Percentiles rank a stretch among this genome's conserved stretches.
These are phyloP conservation scores for Trigoniulus corallinus DNA, from an alignment of 1,140 invertebrate species.

Conservation along the genomic window DNA sequence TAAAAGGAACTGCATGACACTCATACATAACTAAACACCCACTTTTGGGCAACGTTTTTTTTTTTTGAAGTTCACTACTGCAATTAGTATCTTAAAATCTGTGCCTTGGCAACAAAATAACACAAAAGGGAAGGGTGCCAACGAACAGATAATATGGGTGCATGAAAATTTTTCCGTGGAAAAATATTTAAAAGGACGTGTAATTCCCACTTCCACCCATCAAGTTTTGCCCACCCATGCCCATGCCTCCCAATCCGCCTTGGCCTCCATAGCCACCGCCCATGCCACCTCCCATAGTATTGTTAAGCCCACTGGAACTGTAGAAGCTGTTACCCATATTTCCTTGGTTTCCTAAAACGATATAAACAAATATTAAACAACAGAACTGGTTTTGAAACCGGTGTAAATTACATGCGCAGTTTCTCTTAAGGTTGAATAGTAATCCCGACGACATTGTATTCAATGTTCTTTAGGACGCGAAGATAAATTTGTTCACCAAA, in stretches of 20 bases:
- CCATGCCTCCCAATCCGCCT: slow-evolving; percentile 13
- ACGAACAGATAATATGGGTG: background rate
- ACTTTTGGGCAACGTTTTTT: too few species aligned
- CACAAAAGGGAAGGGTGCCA: background rate
- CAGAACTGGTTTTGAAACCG: too few species aligned
- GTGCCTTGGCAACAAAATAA: background rate
- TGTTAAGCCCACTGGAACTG: background rate
- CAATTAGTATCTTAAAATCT: background rate
- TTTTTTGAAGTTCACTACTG: too few species aligned
- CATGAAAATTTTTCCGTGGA: background rate
- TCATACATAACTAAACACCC: too few species aligned
- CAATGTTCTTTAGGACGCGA: too few species aligned
- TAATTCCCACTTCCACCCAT: slow-evolving; percentile 6
- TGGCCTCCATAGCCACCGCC: slow-evolving; percentile 13
- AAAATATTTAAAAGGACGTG: slow-evolving; percentile 3
- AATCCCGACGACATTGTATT: too few species aligned
- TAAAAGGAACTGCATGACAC: too few species aligned
- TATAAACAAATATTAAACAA: background rate
- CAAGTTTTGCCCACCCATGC: slow-evolving; percentile 4
- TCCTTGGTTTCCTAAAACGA: slow-evolving; percentile 2
- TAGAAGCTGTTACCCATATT: slow-evolving; percentile 1
- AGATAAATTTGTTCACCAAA: background rate
- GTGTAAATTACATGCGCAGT: background rate
- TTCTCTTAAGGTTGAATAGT: background rate
- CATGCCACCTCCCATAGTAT: slow-evolving; percentile 11